Percentiles rank a stretch among this genome's conserved stretches.
Evolutionary conservation across 2,888 invertebrate species (phyloP).

Genomic region (Lapara coniferarum): DNA sequence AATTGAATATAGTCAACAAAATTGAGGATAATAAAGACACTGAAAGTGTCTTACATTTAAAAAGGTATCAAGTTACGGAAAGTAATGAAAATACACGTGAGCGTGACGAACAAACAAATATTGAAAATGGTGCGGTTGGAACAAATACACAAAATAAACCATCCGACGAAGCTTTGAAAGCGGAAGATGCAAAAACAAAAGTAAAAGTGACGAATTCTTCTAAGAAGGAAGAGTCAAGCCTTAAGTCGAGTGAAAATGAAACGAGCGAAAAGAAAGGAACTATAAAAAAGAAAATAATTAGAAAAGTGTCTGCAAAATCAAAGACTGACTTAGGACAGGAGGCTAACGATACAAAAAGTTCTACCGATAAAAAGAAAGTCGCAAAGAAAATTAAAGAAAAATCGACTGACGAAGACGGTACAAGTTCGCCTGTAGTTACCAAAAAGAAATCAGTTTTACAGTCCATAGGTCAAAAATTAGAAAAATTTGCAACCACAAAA

Average conservation of each 20-base stretch:
- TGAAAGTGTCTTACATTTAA: constrained; percentile 57
- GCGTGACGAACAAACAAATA: constrained; percentile 49
- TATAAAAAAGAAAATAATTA: constrained; percentile 75
- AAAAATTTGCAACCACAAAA: constrained; percentile 85
- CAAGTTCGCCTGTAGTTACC: constrained; percentile 58
- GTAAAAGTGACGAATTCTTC: constrained; percentile 41
- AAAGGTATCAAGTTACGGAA: constrained; percentile 66
- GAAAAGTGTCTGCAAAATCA: constrained; percentile 76
- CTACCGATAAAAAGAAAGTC: constrained; percentile 71
- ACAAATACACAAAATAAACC: constrained; percentile 49
- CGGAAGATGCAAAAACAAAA: constrained; percentile 58
- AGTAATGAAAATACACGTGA: constrained; percentile 45
- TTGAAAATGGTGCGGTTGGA: constrained; percentile 52
- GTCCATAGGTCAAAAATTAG: constrained; percentile 90
- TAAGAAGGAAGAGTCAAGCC: constrained; percentile 56
- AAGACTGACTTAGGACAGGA: constrained; percentile 70
- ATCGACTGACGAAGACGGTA: constrained; percentile 57
- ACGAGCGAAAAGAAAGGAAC: constrained; percentile 68
- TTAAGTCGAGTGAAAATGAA: constrained; percentile 57
- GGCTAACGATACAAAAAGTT: constrained; percentile 55
- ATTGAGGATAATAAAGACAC: constrained; percentile 41
- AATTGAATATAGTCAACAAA: constrained; percentile 38
- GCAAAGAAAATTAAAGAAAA: constrained; percentile 75
- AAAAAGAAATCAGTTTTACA: constrained; percentile 88
- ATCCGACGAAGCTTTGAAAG: constrained; percentile 53